Percentiles rank a stretch among this genome's conserved stretches.
Conservation (phyloP, 2,797 vertebrate genomes). For the Silurus lanzhouensis region DNA sequence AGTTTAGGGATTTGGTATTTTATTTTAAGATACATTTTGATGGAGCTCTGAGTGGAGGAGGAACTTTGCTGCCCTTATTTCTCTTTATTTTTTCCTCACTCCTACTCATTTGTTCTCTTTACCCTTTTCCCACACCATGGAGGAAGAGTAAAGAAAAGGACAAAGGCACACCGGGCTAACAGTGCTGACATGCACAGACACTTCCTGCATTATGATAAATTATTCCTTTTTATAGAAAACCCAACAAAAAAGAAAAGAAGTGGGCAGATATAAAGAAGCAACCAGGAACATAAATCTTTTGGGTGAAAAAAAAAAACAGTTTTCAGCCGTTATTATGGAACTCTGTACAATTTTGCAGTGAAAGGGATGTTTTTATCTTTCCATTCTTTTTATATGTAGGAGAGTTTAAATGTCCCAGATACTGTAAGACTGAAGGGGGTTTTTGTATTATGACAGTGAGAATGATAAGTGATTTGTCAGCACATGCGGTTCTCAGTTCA, state of each 20-base stretch:
- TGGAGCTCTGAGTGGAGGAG: not conserved
- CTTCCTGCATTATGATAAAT: slow-evolving; percentile 64
- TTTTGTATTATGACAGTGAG: not conserved
- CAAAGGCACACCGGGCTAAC: slow-evolving; percentile 62
- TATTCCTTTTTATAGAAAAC: slow-evolving; percentile 59
- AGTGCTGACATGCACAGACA: slow-evolving; percentile 59
- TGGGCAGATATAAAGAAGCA: slow-evolving; percentile 56
- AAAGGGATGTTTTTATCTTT: slow-evolving; percentile 40
- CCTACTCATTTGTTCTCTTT: slow-evolving; percentile 26
- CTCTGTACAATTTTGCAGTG: slow-evolving; percentile 47
- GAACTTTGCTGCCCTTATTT: not conserved
- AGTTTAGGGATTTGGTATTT: no score
- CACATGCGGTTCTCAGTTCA: not conserved
- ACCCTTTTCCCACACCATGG: slow-evolving; percentile 31
- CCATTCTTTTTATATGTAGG: not conserved
- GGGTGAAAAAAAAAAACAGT: not conserved
- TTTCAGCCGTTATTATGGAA: slow-evolving; percentile 50
- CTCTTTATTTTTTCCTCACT: slow-evolving; percentile 10
- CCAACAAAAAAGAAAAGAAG: slow-evolving; percentile 46
- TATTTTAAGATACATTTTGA: no score
- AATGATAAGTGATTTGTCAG: not conserved
- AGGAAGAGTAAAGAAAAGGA: slow-evolving; percentile 42
- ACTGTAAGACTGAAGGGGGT: not conserved
- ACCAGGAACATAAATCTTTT: slow-evolving; percentile 62
- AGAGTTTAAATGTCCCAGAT: not conserved